phyloP scores from a whole-genome alignment of 2,113 vertebrate species.

The Cairina moschata region DNA sequence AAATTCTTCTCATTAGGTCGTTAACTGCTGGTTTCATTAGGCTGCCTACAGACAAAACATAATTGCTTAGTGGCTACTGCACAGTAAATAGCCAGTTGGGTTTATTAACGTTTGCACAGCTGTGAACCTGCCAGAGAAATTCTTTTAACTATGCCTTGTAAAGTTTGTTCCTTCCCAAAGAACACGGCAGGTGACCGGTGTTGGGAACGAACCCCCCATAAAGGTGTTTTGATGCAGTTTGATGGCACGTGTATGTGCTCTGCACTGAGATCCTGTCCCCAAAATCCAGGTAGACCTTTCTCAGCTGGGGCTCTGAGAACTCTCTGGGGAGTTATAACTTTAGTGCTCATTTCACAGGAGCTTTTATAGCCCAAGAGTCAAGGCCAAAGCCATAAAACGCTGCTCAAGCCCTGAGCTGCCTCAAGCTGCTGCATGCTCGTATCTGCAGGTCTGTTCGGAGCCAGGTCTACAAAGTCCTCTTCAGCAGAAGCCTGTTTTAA shows the following conservation, averaged over 20 bases:
- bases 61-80: background rate
- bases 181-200: rapidly evolving
- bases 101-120: background rate
- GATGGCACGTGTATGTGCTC: background rate
- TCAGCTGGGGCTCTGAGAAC: rapidly evolving
- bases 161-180: background rate
- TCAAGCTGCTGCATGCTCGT: background rate
- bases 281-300: background rate
- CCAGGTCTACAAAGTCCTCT: background rate
- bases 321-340: background rate
- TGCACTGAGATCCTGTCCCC: background rate
- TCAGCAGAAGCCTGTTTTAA: background rate
- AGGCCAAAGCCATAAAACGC: background rate
- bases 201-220: background rate
- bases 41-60: background rate
- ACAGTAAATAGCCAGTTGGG: background rate
- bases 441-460: background rate
- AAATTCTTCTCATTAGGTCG: background rate
- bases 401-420: background rate
- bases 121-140: background rate
- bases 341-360: background rate
- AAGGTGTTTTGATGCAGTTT: background rate
- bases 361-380: background rate
- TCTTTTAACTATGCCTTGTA: background rate
- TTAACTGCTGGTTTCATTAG: conserved; percentile 26